These are phyloP conservation scores for Halocynthia roretzi DNA, from an alignment of 23 tunicate genomes.

Conservation along the genomic window DNA sequence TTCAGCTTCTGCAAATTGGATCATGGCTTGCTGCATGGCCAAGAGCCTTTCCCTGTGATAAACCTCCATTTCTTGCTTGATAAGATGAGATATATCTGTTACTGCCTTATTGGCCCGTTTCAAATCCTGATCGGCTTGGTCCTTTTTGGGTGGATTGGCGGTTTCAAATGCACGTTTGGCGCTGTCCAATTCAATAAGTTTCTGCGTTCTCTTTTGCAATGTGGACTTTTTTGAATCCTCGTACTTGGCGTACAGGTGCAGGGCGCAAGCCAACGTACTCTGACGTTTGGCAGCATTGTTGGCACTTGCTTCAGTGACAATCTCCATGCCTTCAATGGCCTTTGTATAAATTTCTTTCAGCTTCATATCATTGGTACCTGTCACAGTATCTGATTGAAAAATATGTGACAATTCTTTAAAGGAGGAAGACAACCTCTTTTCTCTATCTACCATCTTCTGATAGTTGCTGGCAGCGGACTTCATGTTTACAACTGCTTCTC, in stretches of 20 bases:
- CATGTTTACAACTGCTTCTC: slow-evolving; percentile 38
- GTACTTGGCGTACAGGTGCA: slow-evolving; percentile 41
- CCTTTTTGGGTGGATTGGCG: slow-evolving; percentile 48
- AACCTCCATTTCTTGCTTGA: slow-evolving; percentile 52
- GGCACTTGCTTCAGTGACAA: slow-evolving; percentile 21
- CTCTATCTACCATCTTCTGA: slow-evolving; percentile 23
- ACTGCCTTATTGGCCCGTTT: slow-evolving; percentile 34
- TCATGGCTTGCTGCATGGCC: slow-evolving; percentile 33
- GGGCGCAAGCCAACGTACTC: slow-evolving; percentile 21
- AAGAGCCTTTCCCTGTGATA: slow-evolving; percentile 42
- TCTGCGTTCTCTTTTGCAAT: slow-evolving; percentile 45
- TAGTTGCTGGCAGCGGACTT: slow-evolving; percentile 28
- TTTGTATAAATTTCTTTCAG: no score
- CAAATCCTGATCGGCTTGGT: slow-evolving; percentile 58
- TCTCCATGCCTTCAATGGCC: no score
- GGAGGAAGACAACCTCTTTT: slow-evolving; percentile 18
- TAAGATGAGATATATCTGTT: slow-evolving; percentile 44
- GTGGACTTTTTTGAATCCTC: slow-evolving; percentile 29
- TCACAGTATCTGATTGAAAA: no score
- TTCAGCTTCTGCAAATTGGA: slow-evolving; percentile 43
- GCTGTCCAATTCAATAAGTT: slow-evolving; percentile 37
- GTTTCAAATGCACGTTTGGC: slow-evolving; percentile 50
- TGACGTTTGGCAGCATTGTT: slow-evolving; percentile 35
- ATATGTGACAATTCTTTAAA: no score
- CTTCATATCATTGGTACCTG: no score